Evolutionary conservation across 2,797 vertebrate species (phyloP).

Genomic region (Toxotes lorentzi): DNA sequence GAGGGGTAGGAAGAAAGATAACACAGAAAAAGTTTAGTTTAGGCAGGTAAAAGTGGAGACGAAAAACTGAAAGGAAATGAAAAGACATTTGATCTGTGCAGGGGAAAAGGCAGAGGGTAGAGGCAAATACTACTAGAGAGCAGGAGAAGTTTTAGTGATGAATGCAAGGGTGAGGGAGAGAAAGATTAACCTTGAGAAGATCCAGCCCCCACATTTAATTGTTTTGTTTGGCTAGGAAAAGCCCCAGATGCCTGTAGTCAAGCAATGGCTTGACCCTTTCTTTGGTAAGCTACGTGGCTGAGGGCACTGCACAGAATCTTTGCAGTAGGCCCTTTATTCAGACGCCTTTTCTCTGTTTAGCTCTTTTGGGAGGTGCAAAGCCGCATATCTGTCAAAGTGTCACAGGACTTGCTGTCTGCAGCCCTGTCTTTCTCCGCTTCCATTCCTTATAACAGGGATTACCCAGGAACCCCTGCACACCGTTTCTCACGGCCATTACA

Average conservation of each 20-base stretch:
- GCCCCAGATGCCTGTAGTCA: constrained; percentile 75
- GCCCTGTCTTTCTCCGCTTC: constrained; percentile 44
- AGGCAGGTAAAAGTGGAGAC: not conserved
- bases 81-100: not conserved
- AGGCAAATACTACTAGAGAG: constrained; percentile 11
- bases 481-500: constrained; percentile 81
- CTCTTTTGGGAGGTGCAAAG: constrained; percentile 66
- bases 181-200: constrained; percentile 53
- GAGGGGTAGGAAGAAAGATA: constrained; percentile 1
- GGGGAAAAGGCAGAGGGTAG: not conserved
- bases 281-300: constrained; percentile 63
- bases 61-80: not conserved
- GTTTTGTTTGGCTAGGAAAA: constrained; percentile 72
- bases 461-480: constrained; percentile 56
- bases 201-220: constrained; percentile 70
- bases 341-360: constrained; percentile 56
- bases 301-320: constrained; percentile 67
- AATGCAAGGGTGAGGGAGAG: constrained; percentile 30
- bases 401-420: constrained; percentile 64
- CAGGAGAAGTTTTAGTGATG: constrained; percentile 15
- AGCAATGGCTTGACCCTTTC: constrained; percentile 74
- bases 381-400: constrained; percentile 84
- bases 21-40: not conserved
- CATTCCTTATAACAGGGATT: constrained; percentile 55
- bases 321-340: constrained; percentile 66